Conservation (phyloP, 1,140 invertebrate species). For the Pissodes strobi region DNA sequence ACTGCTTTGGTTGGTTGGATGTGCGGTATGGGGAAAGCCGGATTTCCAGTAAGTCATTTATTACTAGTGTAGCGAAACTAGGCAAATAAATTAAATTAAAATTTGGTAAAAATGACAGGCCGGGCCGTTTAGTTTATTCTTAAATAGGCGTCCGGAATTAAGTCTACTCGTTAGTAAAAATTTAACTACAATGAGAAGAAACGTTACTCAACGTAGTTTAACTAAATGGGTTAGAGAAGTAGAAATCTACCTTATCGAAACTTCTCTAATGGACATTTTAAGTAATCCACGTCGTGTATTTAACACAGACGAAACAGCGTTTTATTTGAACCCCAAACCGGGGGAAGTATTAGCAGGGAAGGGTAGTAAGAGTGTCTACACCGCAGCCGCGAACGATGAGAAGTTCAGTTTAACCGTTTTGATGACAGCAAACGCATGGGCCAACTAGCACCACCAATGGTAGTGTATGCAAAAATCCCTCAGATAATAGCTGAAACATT, state of each 20-base stretch:
- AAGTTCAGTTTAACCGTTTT: constrained; percentile 41
- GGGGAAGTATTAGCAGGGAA: constrained; percentile 35
- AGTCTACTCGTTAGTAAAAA: no score
- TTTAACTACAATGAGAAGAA: no score
- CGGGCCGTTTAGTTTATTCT: no score
- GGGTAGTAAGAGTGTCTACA: constrained; percentile 12
- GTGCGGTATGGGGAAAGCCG: neutral
- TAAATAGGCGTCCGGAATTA: no score
- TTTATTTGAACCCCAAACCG: constrained; percentile 43
- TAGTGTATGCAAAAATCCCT: constrained; percentile 9
- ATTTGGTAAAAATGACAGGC: neutral
- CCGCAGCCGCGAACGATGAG: constrained; percentile 35
- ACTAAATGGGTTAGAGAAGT: no score
- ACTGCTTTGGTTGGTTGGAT: neutral
- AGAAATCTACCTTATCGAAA: no score
- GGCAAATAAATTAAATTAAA: neutral
- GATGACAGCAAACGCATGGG: constrained; percentile 48
- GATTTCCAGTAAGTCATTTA: neutral
- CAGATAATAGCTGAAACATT: neutral
- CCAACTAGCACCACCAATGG: constrained; percentile 42
- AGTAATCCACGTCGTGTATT: no score
- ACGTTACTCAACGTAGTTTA: no score
- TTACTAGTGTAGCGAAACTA: neutral
- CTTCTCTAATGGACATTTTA: no score
- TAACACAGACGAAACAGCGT: no score